phyloP scores from a whole-genome alignment of 92 coral and sea anemone genomes.

The Meandrina meandrites region DNA sequence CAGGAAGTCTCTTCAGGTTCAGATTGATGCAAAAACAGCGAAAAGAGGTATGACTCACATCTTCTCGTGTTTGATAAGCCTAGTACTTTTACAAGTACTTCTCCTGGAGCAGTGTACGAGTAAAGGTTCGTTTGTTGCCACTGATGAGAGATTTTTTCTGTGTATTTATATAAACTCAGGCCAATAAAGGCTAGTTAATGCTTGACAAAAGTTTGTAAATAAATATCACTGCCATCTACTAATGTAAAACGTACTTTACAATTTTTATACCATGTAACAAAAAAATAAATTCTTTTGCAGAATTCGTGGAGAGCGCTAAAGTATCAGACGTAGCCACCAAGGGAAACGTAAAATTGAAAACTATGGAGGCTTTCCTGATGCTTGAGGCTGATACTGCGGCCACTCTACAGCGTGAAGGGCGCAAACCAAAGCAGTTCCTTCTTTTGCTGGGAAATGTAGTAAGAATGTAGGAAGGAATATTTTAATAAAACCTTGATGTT shows the following conservation, averaged over 20 bases:
- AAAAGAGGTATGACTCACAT: not conserved
- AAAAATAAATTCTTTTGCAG: not conserved
- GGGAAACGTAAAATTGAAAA: not conserved
- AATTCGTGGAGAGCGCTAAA: not conserved
- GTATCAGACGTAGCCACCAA: not conserved
- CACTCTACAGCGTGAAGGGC: not conserved
- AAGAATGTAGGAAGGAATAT: conserved; percentile 1
- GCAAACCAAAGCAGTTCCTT: not conserved
- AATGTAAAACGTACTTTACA: not conserved
- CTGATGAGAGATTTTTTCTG: too few relatives aligned
- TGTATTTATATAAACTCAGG: not conserved
- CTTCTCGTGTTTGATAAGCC: not conserved
- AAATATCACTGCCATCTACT: not conserved
- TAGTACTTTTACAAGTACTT: too few relatives aligned
- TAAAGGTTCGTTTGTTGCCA: not conserved
- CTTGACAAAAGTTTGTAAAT: not conserved
- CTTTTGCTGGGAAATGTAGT: conserved; percentile 11
- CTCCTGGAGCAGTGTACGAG: too few relatives aligned
- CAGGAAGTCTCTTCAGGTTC: not conserved
- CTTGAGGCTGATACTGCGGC: not conserved
- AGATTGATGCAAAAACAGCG: not conserved
- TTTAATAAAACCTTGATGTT: too few relatives aligned
- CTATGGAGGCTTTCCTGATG: conserved; percentile 2
- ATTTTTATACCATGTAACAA: not conserved
- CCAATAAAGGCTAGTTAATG: too few relatives aligned